phyloP scores from a whole-genome alignment of 23 tunicate genomes.

The Oikopleura dioica region DNA sequence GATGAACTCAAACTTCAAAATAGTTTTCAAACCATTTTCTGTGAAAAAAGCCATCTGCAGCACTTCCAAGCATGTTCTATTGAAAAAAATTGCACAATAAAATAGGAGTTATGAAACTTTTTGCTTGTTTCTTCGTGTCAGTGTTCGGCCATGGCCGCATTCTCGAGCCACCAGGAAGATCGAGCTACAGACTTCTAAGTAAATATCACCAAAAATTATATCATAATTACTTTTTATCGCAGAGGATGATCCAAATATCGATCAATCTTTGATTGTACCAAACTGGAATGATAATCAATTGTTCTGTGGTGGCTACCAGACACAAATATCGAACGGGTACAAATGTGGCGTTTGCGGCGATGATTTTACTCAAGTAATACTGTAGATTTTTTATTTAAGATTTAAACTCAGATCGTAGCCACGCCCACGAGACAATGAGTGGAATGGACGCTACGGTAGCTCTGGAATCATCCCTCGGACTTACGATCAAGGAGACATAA shows the following conservation, averaged over 20 bases:
- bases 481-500: neutral
- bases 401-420: too few species aligned
- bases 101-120: neutral
- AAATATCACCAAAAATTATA: too few species aligned
- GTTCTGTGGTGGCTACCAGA: conserved; percentile 35
- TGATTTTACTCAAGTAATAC: conserved; percentile 14
- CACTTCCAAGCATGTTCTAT: too few species aligned
- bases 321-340: conserved; percentile 17
- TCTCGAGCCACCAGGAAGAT: conserved; percentile 27
- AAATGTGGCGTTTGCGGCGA: conserved; percentile 50
- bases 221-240: too few species aligned
- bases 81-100: too few species aligned
- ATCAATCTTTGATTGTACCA: conserved; percentile 1
- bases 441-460: conserved; percentile 25
- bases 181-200: conserved; percentile 9
- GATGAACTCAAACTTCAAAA: too few species aligned
- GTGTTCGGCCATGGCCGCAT: conserved; percentile 26
- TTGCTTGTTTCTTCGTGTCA: neutral
- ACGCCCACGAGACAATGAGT: conserved; percentile 23
- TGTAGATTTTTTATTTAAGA: too few species aligned
- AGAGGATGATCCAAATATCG: neutral
- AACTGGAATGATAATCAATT: conserved; percentile 32
- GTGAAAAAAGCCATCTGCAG: too few species aligned
- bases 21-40: too few species aligned
- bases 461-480: neutral